Evolutionary conservation across 2,113 vertebrate genomes (phyloP).

Genomic region (Barbus barbus): DNA sequence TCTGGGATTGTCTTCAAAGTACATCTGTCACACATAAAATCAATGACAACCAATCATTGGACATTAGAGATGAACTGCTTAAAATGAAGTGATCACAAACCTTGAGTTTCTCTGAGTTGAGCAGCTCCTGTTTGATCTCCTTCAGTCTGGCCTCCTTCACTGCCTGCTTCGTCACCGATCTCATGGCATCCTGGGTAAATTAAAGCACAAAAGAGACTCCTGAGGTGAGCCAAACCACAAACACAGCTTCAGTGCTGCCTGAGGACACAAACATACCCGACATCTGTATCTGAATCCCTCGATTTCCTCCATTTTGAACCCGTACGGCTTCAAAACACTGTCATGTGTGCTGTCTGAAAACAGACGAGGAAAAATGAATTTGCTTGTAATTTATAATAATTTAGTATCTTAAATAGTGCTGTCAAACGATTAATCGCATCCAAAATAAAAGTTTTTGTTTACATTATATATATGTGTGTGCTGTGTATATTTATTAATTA

Average conservation of each 20-base stretch:
- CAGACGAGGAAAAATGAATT: background rate
- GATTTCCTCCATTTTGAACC: constrained; percentile 87
- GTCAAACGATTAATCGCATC: too few relatives aligned
- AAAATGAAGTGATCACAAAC: constrained; percentile 61
- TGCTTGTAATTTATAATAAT: too few relatives aligned
- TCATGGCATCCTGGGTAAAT: constrained; percentile 85
- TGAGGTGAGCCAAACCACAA: background rate
- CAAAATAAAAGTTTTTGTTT: too few relatives aligned
- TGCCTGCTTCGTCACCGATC: constrained; percentile 90
- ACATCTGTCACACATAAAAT: constrained; percentile 62
- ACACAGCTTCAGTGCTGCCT: background rate
- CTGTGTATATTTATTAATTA: too few relatives aligned
- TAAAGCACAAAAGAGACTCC: background rate
- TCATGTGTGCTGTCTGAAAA: constrained; percentile 67
- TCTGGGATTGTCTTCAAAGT: constrained; percentile 90
- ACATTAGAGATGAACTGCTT: background rate
- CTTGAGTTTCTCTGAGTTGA: constrained; percentile 92
- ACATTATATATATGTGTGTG: too few relatives aligned
- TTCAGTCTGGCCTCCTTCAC: constrained; percentile 88
- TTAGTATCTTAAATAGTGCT: too few relatives aligned
- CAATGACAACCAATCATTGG: background rate
- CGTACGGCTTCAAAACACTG: constrained; percentile 76
- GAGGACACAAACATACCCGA: constrained; percentile 73
- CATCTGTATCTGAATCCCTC: constrained; percentile 90
- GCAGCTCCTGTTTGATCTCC: constrained; percentile 92